Evolutionary conservation across 2,888 invertebrate species (phyloP).

Genomic region (Ochropleura plecta): DNA sequence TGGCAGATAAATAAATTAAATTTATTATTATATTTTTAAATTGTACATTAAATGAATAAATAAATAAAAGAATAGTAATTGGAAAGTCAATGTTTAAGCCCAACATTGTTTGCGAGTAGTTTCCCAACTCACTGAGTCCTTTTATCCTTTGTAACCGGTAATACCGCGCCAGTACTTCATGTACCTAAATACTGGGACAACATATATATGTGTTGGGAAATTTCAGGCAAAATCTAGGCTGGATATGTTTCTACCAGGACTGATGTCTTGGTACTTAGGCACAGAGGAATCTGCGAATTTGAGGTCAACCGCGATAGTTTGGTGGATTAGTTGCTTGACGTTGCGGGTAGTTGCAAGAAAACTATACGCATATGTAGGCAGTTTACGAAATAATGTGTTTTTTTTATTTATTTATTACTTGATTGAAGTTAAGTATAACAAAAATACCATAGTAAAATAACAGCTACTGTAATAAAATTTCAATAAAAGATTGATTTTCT

Average conservation of each 20-base stretch:
- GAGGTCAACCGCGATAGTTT: slow-evolving; percentile 7
- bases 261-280: slow-evolving; percentile 71
- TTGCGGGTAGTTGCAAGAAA: neutral
- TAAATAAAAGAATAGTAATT: neutral
- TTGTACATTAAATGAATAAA: too few relatives aligned
- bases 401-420: neutral
- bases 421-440: neutral
- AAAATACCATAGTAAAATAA: too few relatives aligned
- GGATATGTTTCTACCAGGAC: slow-evolving; percentile 47
- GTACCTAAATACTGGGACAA: slow-evolving; percentile 68
- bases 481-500: neutral
- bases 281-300: slow-evolving; percentile 38
- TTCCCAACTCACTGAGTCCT: slow-evolving; percentile 19
- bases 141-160: slow-evolving; percentile 25
- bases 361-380: neutral
- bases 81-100: neutral
- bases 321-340: neutral
- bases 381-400: neutral
- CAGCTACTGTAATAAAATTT: neutral
- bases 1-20: too few relatives aligned
- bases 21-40: too few relatives aligned
- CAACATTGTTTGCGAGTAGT: slow-evolving; percentile 12
- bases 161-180: slow-evolving; percentile 38
- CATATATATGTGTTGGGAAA: slow-evolving; percentile 64
- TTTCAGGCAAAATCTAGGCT: slow-evolving; percentile 61